A percentile compares a stretch with the other conserved stretches of the same genome.
phyloP scores from a whole-genome alignment of 2,888 invertebrate genomes.

The Scaptomyza parva region DNA sequence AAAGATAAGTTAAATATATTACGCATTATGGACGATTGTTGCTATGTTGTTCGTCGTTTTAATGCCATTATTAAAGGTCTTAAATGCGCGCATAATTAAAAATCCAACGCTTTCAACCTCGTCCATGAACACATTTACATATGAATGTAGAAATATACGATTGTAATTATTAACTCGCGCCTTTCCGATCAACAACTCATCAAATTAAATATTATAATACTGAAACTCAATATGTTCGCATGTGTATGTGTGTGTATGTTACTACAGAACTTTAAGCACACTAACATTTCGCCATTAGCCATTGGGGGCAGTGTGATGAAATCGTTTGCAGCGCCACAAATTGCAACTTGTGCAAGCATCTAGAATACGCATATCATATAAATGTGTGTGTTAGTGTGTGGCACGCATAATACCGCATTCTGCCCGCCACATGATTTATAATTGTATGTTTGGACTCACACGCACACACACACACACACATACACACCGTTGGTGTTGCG shows the following conservation, averaged over 20 bases:
- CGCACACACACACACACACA: neutral
- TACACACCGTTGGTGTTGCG: neutral
- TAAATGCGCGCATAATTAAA: slow-evolving; percentile 64
- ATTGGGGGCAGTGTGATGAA: slow-evolving; percentile 5
- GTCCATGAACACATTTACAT: slow-evolving; percentile 43
- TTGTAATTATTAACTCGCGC: slow-evolving; percentile 34
- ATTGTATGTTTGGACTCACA: slow-evolving; percentile 8
- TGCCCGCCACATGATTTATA: slow-evolving; percentile 30
- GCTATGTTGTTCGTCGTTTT: slow-evolving; percentile 18
- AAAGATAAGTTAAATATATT: slow-evolving; percentile 14
- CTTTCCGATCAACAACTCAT: neutral
- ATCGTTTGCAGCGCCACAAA: slow-evolving; percentile 31
- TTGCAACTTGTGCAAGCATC: slow-evolving; percentile 17
- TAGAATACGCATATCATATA: neutral
- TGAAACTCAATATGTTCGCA: slow-evolving; percentile 18
- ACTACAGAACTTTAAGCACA: slow-evolving; percentile 1
- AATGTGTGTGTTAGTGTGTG: neutral
- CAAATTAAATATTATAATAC: slow-evolving; percentile 12
- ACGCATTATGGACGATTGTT: neutral
- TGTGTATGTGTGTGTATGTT: neutral
- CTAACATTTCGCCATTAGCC: slow-evolving; percentile 10
- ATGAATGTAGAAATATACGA: slow-evolving; percentile 10
- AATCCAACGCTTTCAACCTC: slow-evolving; percentile 41
- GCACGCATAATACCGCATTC: slow-evolving; percentile 17
- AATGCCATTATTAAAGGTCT: slow-evolving; percentile 50